phyloP scores from a whole-genome alignment of 2,113 vertebrate species.

The Larimichthys polyactis region DNA sequence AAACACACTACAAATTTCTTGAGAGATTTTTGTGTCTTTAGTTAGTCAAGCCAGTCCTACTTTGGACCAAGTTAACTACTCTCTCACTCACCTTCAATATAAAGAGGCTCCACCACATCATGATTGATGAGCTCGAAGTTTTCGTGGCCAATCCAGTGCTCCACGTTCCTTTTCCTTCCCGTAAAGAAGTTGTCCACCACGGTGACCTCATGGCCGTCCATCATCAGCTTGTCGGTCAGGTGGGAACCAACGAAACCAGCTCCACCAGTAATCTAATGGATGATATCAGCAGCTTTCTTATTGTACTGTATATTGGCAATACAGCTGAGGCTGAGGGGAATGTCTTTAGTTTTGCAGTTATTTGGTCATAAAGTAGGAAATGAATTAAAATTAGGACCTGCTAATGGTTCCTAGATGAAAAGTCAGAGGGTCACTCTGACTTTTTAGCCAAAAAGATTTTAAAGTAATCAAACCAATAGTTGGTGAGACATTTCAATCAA shows the following conservation, averaged over 20 bases:
- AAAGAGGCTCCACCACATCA: conserved; percentile 97
- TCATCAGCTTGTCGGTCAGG: conserved; percentile 99
- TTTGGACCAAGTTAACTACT: background rate
- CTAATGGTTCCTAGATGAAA: background rate
- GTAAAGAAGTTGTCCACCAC: conserved; percentile 99
- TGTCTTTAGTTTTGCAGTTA: background rate
- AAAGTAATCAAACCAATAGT: too few species aligned
- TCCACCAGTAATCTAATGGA: conserved; percentile 93
- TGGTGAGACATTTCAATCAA: background rate
- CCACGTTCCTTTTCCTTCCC: conserved; percentile 97
- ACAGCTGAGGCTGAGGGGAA: too few species aligned
- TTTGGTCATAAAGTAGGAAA: background rate
- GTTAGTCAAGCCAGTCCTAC: background rate
- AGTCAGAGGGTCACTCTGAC: background rate
- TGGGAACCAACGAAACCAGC: conserved; percentile 99
- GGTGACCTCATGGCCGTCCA: conserved; percentile 99
- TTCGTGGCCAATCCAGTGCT: conserved; percentile 99
- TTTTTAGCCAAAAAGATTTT: background rate
- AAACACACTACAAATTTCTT: too few species aligned
- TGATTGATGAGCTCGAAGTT: conserved; percentile 99
- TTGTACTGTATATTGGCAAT: too few species aligned
- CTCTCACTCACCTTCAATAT: conserved; percentile 92
- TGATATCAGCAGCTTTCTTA: background rate
- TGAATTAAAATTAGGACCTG: background rate
- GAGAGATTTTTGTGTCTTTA: too few species aligned